phyloP scores from a whole-genome alignment of 2,797 vertebrate species.

The Sebastes goodei region DNA sequence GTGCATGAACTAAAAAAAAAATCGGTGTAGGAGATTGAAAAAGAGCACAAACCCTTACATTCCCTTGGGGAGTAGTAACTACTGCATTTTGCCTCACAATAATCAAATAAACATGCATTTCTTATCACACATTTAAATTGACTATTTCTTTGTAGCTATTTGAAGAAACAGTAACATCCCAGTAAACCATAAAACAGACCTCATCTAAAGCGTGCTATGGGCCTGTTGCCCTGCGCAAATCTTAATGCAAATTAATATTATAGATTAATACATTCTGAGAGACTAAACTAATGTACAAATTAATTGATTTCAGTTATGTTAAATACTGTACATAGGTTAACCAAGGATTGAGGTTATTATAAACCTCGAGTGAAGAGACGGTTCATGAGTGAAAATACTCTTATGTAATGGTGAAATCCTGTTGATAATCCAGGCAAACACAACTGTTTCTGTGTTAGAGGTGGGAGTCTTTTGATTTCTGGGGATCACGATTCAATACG shows the following conservation, averaged over 20 bases:
- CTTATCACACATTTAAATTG: not conserved
- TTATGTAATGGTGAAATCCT: not conserved
- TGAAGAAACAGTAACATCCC: not conserved
- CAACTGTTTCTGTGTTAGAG: not conserved
- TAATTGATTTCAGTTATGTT: not conserved
- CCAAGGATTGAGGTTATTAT: not conserved
- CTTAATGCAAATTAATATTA: constrained; percentile 1
- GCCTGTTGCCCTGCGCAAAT: not conserved
- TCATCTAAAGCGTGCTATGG: not conserved
- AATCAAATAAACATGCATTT: not conserved
- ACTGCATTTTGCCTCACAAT: not conserved
- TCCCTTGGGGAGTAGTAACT: constrained; percentile 12
- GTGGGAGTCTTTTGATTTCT: not conserved
- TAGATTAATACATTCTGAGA: not conserved
- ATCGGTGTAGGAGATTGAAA: constrained; percentile 15
- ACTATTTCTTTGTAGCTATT: not conserved
- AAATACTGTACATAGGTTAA: not conserved
- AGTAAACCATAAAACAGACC: not conserved
- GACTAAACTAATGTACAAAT: not conserved
- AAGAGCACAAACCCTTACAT: constrained; percentile 5
- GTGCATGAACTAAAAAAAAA: not conserved
- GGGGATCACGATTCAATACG: not conserved
- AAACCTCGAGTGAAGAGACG: not conserved
- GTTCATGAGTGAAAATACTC: not conserved
- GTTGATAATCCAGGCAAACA: not conserved